phyloP scores from a whole-genome alignment of 2,888 invertebrate genomes.

The Nymphalis c-album region DNA sequence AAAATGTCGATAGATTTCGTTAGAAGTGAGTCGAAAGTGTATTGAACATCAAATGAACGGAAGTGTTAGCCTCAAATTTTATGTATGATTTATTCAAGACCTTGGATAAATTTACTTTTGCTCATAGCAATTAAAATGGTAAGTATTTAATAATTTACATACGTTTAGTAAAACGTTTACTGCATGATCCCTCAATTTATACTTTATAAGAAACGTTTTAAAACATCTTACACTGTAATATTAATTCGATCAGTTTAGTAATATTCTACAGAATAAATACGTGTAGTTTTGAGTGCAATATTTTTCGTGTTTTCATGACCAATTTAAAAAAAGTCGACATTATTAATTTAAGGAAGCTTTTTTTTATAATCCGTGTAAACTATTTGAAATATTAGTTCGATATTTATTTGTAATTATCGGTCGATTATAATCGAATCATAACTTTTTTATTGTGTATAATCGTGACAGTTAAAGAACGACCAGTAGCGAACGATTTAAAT shows the following conservation, averaged over 20 bases:
- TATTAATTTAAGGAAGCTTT: no score
- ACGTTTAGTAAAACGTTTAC: slow-evolving; percentile 18
- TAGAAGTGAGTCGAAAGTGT: slow-evolving; percentile 49
- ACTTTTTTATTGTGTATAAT: no score
- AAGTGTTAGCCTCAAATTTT: slow-evolving; percentile 71
- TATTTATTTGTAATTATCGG: no score
- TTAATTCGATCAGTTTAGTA: neutral
- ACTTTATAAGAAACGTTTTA: slow-evolving; percentile 7
- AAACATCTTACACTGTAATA: neutral
- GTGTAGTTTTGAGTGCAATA: no score
- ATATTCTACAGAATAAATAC: neutral
- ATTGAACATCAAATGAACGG: slow-evolving; percentile 69
- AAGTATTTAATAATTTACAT: slow-evolving; percentile 49
- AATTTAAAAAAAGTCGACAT: no score
- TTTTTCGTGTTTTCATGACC: no score
- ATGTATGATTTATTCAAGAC: slow-evolving; percentile 81
- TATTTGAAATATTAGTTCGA: no score
- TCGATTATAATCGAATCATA: no score
- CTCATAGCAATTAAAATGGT: slow-evolving; percentile 79
- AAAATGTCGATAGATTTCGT: slow-evolving; percentile 43
- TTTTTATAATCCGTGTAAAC: no score
- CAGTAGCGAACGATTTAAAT: slow-evolving; percentile 19
- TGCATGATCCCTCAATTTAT: slow-evolving; percentile 40
- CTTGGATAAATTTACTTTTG: slow-evolving; percentile 77
- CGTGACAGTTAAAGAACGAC: slow-evolving; percentile 9